Percentiles rank a stretch among this genome's conserved stretches.
Evolutionary conservation across 2,797 vertebrate species (phyloP).

Genomic region (Brachyalestes nurse): DNA sequence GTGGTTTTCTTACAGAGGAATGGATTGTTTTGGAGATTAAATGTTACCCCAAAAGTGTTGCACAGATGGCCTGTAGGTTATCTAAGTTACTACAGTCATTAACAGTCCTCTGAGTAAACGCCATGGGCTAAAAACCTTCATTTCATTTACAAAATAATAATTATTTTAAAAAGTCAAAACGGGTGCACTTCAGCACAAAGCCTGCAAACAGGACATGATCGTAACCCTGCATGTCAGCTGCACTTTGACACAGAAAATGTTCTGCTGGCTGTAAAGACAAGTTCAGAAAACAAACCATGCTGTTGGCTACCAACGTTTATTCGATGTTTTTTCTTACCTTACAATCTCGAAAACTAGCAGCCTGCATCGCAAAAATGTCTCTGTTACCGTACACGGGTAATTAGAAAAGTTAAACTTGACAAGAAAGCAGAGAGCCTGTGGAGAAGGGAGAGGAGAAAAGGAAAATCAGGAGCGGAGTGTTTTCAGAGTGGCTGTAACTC

Average conservation of each 20-base stretch:
- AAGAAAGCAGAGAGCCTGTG: neutral
- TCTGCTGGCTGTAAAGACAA: neutral
- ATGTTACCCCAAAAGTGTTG: neutral
- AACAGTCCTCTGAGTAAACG: no score
- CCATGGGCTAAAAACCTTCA: no score
- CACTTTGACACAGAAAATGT: neutral
- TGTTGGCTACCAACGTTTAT: neutral
- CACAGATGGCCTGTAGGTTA: neutral
- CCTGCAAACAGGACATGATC: neutral
- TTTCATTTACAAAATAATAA: no score
- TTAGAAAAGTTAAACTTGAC: neutral
- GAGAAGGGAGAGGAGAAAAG: neutral
- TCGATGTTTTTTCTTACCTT: constrained; percentile 27
- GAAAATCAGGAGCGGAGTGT: constrained; percentile 16
- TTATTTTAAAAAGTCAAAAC: no score
- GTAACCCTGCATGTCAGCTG: neutral
- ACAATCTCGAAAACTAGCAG: constrained; percentile 47
- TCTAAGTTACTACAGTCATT: no score
- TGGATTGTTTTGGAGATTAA: no score
- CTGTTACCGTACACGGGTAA: neutral
- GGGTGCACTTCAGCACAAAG: neutral
- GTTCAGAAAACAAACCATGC: neutral
- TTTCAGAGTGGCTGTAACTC: neutral
- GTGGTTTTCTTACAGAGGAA: neutral
- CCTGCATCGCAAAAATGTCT: neutral